Conservation (phyloP, 2,888 invertebrate species). For the Troides oblongomaculatus region DNA sequence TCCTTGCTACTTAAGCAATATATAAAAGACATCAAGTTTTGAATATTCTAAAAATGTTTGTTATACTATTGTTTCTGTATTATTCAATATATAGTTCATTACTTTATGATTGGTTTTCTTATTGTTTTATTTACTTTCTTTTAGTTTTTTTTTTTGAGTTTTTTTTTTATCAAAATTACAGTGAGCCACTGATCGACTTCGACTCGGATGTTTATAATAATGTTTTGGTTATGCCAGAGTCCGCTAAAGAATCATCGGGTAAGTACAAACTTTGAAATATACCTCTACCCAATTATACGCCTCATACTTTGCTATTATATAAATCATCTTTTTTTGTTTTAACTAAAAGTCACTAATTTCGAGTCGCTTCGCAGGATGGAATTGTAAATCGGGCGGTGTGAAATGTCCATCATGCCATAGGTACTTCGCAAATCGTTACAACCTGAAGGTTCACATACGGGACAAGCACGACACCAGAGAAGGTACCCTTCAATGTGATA, state of each 20-base stretch:
- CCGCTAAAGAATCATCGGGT: conserved; percentile 67
- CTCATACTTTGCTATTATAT: not conserved
- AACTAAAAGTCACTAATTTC: not conserved
- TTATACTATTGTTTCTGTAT: no score
- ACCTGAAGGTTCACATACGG: conserved; percentile 85
- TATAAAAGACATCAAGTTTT: no score
- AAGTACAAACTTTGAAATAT: conserved; percentile 37
- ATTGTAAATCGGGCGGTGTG: conserved; percentile 77
- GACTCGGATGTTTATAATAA: conserved; percentile 73
- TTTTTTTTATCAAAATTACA: conserved; percentile 41
- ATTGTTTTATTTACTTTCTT: not conserved
- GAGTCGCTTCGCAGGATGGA: conserved; percentile 56
- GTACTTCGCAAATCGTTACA: conserved; percentile 84
- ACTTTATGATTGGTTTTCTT: not conserved
- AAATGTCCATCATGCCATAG: conserved; percentile 82
- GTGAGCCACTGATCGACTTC: conserved; percentile 73
- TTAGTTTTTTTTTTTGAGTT: conserved; percentile 36
- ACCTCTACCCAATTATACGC: not conserved
- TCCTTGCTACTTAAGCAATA: no score
- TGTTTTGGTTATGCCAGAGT: conserved; percentile 67
- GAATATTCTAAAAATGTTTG: no score
- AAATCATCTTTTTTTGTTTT: not conserved
- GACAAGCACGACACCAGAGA: conserved; percentile 86
- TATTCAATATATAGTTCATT: not conserved
- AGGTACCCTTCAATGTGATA: conserved; percentile 83